A percentile compares a stretch with the other conserved stretches of the same genome.
phyloP scores from a whole-genome alignment of 2,797 vertebrate species.

The Falco berigora region DNA sequence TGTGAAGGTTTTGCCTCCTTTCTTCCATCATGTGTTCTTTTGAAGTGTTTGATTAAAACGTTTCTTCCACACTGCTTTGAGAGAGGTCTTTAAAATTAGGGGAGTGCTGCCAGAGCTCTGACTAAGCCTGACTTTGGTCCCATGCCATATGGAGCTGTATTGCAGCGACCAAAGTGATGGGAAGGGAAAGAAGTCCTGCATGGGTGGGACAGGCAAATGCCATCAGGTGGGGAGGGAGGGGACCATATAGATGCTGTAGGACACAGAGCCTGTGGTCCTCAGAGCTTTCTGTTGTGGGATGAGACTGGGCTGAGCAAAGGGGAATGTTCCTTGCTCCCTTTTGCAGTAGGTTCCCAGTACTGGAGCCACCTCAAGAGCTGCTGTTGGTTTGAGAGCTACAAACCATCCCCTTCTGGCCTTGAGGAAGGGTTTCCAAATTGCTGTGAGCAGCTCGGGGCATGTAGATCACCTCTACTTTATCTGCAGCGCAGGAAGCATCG shows the following conservation, averaged over 20 bases:
- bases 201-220: not conserved
- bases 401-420: not conserved
- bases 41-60: not conserved
- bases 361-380: accelerated
- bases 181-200: not conserved
- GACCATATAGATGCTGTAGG: not conserved
- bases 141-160: not conserved
- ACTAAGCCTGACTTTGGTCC: not conserved
- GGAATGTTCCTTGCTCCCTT: not conserved
- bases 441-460: not conserved
- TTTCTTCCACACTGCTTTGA: not conserved
- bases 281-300: not conserved
- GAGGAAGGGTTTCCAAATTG: not conserved
- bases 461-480: not conserved
- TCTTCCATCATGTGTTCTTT: not conserved
- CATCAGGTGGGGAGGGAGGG: accelerated
- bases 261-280: accelerated
- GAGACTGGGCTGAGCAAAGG: not conserved
- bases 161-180: not conserved
- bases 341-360: not conserved
- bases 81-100: not conserved
- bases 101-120: not conserved
- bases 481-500: accelerated
- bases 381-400: not conserved
- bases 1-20: not conserved